Evolutionary conservation across 2,797 vertebrate species (phyloP), one percentile per base, ranked within the genome.

Genomic region (Lepilemur septentrionalis): DNA sequence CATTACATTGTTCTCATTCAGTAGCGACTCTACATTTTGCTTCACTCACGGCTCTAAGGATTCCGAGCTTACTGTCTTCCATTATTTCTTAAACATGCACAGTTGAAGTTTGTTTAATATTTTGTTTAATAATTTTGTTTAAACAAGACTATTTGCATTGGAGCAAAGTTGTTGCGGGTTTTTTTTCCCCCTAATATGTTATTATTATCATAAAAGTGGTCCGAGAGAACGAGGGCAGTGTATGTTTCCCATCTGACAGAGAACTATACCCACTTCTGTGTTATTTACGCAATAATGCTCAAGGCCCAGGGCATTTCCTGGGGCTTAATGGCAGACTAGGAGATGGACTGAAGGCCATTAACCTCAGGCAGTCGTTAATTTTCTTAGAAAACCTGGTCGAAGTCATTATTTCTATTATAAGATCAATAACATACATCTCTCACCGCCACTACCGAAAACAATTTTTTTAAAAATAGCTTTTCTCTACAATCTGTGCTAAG

Each of bases 381-480:
- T 97, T 96, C 95, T 95, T 67, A 96, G 92, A 96, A 97, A 97
- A 97, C 88, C 81, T 93, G 48, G 85, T 67, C 96, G 79, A 97
- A 95, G 85, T 91, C 96, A 96, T 97, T 97, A 94, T 94, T 97
- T 95, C 95, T 97, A 87, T 96, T 97, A 92, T 85, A 96, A 96
- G 92, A 97, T 93, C 94, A 97, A 96, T 95, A 96, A 81, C 93
- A 89, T 46, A 92, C 85, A 90, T 52, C 65, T 84, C 57, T 89
- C 9, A 18, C 35, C 72, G 88, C 52, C 32, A 82, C 25, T 14
- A 89, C 52, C 17, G 35, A 12, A 43, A 57, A 41, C 38, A 38
- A 38, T 38, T 38, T 38, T 38, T 38, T 15, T 67, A 46, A 30
- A 63, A 94, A 75, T 83, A 80, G 70, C 7, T 83, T 38, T 65